Conservation (phyloP, 2,113 vertebrate species). For the Alces alces region DNA sequence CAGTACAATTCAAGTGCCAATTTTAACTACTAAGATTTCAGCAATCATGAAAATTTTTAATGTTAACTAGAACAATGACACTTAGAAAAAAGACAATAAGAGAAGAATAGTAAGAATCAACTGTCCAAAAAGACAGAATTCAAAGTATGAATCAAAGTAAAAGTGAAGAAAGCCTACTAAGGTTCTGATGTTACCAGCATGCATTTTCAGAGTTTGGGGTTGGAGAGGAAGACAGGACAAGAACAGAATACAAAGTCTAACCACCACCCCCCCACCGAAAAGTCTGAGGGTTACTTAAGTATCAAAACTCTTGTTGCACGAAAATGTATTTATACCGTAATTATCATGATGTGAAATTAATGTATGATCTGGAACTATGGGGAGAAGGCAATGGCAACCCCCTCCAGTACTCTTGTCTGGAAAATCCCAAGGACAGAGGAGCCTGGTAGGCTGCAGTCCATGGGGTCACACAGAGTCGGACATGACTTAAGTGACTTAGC, state of each 20-base stretch:
- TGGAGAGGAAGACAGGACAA: neutral
- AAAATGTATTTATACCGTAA: neutral
- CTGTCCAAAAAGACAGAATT: neutral
- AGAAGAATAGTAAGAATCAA: neutral
- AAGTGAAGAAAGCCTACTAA: neutral
- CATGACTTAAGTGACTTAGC: neutral
- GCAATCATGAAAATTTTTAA: neutral
- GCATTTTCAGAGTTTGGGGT: neutral
- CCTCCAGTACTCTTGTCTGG: neutral
- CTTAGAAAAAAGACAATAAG: neutral
- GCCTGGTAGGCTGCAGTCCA: neutral
- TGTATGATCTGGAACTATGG: neutral
- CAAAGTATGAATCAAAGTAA: neutral
- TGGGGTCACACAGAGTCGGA: neutral
- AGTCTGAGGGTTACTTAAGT: neutral
- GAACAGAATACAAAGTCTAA: neutral
- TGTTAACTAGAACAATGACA: neutral
- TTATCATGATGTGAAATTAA: neutral
- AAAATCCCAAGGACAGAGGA: neutral
- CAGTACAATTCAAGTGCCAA: neutral
- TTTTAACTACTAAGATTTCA: neutral
- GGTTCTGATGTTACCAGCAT: no score
- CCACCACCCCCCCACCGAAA: neutral
- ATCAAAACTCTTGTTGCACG: neutral
- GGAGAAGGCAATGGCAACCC: neutral